Evolutionary conservation across 2,113 vertebrate species (phyloP), one percentile per base, ranked within the genome.

Genomic region (Indicator indicator): DNA sequence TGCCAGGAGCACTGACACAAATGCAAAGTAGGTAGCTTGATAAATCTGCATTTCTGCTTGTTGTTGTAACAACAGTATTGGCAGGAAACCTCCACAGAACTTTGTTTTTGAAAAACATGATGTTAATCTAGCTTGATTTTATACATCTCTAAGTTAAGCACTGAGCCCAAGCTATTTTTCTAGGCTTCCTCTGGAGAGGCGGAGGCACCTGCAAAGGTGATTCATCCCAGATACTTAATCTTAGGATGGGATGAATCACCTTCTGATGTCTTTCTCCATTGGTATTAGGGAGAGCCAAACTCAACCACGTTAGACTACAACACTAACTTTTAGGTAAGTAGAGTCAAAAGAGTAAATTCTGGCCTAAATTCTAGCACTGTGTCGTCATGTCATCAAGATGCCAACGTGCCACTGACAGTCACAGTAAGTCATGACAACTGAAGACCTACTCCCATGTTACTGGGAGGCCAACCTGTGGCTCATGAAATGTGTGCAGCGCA

Each of bases 1-100:
- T 94, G 85, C 87, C 87, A 91, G 81, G 38, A 92, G 63, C 71
- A 48, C 19, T 54, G 50, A 87, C 79, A 93, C 59, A 87, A 77
- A 72, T 76, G 60, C 65, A 85, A 89, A 84, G 50, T 69, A 85
- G 67, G 59, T 69, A 67, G 30, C 68, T 85, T 73, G 85, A 70
- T 87, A 44, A 73, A 85, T 87, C 40, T 93, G n/a, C 44, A 82
- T 65, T 84, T 71, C 63, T 85, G 23, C 74, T 90, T 90, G 7
- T 14, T 54, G 15, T 63, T 71, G 17, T 58, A 79, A 65, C 28
- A 92, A 58, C 0, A 15, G 11, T 21, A 44, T 78, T 60, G 75
- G 33, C n/a, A 54, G 74, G 36, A 87, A 85, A 65, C 28, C 24
- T 33, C 58, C 44, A 20, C 3, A 65, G 33, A 79, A 87, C 50